Evolutionary conservation across 1,140 invertebrate species (phyloP), one percentile per base, ranked within the genome.

Genomic region (Eueides isabella): DNA sequence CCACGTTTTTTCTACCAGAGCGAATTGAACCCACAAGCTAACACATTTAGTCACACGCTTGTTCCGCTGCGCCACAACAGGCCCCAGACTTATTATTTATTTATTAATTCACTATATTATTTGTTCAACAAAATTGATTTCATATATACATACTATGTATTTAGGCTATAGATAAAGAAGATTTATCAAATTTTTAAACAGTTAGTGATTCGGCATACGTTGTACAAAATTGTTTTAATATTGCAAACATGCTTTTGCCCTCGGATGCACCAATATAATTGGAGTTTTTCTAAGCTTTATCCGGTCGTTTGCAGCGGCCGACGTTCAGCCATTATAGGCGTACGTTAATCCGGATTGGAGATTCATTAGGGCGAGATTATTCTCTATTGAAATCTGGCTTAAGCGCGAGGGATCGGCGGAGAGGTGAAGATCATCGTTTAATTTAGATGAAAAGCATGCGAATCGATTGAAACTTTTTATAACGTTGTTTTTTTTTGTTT

Each of bases 331-430:
- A 87, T 89, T 86, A 89, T 83, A 85, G 83, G 80, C 85, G 86
- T 78, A 84, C 84, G 79, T 74, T 93, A 93, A 93, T 93, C 92
- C 92, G 92, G 91, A 92, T 92, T 88, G 85, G 85, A 91, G 93
- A 94, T 94, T 94, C 93, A 94, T 94, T 94, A 94, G 89, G 89
- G 86, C 84, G 85, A 93, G 93, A 94, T 94, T 94, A 94, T 92
- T 89, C 91, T 89, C 90, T 92, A 93, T 94, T 93, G 92, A 94
- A 93, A 93, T 93, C 91, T 93, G 86, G 90, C 89, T 91, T 90
- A 89, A 89, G 83, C 84, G 12, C 61, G 44, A 55, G 68, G 61
- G 63, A 1, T 38, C 28, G 14, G 41, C 28, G 55, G 69, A 7
- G 48, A 55, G 33, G 68, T 16, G 31, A 16, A 26, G 23, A 67